phyloP scores from a whole-genome alignment of 2,113 vertebrate species.

The Erythrocercus mccallii region DNA sequence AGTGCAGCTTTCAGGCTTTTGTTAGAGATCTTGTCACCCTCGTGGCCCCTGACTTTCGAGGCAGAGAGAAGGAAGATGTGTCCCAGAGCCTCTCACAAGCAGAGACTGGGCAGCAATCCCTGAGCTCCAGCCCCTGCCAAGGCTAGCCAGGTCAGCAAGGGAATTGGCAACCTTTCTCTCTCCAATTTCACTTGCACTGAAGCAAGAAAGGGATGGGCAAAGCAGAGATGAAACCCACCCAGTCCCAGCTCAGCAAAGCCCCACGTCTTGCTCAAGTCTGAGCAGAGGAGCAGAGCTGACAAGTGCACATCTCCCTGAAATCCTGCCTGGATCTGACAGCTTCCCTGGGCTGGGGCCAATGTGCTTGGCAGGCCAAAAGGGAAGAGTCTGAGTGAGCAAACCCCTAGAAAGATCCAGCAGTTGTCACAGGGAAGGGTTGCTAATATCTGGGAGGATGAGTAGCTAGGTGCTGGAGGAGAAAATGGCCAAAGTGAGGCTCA shows the following conservation, averaged over 20 bases:
- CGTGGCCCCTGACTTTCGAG: background rate
- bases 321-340: background rate
- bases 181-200: background rate
- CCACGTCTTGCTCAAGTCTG: background rate
- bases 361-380: background rate
- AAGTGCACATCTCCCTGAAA: background rate
- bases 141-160: background rate
- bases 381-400: background rate
- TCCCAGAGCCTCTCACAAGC: background rate
- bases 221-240: background rate
- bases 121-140: background rate
- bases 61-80: background rate
- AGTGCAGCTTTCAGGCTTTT: background rate
- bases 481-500: background rate
- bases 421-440: background rate
- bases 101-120: background rate
- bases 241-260: background rate
- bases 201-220: background rate
- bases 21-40: background rate
- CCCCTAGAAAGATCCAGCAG: background rate
- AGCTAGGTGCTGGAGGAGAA: background rate
- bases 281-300: background rate
- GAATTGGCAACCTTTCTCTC: background rate
- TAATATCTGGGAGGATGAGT: background rate
- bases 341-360: background rate